A percentile compares a stretch with the other conserved stretches of the same genome.
Evolutionary conservation across 2,888 invertebrate genomes (phyloP).

Genomic region (Andrena fulva): DNA sequence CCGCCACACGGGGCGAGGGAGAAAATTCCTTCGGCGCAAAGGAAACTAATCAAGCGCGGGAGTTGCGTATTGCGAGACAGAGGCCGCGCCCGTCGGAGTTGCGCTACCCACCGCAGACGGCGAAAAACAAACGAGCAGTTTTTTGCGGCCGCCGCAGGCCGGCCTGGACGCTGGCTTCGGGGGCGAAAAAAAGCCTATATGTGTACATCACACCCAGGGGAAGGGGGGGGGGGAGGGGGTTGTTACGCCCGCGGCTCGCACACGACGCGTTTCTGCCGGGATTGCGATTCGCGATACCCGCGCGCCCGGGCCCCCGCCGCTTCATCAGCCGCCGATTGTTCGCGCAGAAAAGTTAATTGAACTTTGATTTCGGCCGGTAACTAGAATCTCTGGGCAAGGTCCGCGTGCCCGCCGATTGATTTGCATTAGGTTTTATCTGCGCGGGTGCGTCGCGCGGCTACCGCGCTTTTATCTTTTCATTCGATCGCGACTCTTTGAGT

Average conservation of each 20-base stretch:
- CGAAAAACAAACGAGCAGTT: conserved; percentile 66
- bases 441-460: conserved; percentile 48
- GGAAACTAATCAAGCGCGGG: conserved; percentile 69
- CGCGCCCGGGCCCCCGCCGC: conserved; percentile 55
- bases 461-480: conserved; percentile 34
- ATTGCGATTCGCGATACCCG: conserved; percentile 73
- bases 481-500: conserved; percentile 31
- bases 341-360: conserved; percentile 79
- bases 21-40: conserved; percentile 56
- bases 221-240: background rate
- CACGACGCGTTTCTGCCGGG: conserved; percentile 63
- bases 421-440: conserved; percentile 75
- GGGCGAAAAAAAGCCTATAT: conserved; percentile 51
- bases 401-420: conserved; percentile 67
- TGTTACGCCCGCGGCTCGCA: conserved; percentile 32
- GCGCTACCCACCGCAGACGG: conserved; percentile 61
- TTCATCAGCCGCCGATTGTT: conserved; percentile 80
- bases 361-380: conserved; percentile 79
- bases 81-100: conserved; percentile 31
- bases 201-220: conserved; percentile 17
- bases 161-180: conserved; percentile 21
- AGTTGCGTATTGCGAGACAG: conserved; percentile 62
- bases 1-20: background rate
- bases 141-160: conserved; percentile 48
- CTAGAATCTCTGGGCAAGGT: conserved; percentile 69